A percentile compares a stretch with the other conserved stretches of the same genome.
phyloP scores from a whole-genome alignment of 2,888 invertebrate species.

The Apamea epomidion region DNA sequence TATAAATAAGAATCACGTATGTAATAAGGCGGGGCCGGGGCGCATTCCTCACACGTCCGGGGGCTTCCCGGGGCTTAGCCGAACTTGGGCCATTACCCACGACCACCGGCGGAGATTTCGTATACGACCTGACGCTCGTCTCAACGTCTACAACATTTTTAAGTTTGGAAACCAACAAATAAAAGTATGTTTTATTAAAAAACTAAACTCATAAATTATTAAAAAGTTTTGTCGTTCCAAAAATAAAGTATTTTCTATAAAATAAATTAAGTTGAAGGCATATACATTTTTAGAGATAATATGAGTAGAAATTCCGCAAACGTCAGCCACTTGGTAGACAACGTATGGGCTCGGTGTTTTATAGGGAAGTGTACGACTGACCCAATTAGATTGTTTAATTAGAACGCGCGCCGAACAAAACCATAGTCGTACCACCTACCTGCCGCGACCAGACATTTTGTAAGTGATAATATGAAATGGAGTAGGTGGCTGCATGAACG shows the following conservation, averaged over 20 bases:
- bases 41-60: slow-evolving; percentile 88
- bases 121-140: slow-evolving; percentile 72
- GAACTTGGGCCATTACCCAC: slow-evolving; percentile 87
- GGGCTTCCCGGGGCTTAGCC: slow-evolving; percentile 84
- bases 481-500: background rate
- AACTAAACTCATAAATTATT: slow-evolving; percentile 48
- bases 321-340: slow-evolving; percentile 13
- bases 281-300: background rate
- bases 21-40: slow-evolving; percentile 84
- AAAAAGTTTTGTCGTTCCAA: slow-evolving; percentile 27
- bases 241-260: slow-evolving; percentile 24
- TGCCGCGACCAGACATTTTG: background rate
- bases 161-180: slow-evolving; percentile 64
- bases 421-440: slow-evolving; percentile 4
- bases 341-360: slow-evolving; percentile 48
- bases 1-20: slow-evolving; percentile 91
- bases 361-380: slow-evolving; percentile 63
- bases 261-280: background rate
- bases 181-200: slow-evolving; percentile 58
- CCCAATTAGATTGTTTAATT: slow-evolving; percentile 75
- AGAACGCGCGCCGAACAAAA: slow-evolving; percentile 56
- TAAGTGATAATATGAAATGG: background rate
- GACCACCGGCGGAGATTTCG: slow-evolving; percentile 77
- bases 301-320: background rate
- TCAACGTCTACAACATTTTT: slow-evolving; percentile 69